Evolutionary conservation across 2,888 invertebrate species (phyloP), one percentile per base, ranked within the genome.

Genomic region (Achlya flavicornis): DNA sequence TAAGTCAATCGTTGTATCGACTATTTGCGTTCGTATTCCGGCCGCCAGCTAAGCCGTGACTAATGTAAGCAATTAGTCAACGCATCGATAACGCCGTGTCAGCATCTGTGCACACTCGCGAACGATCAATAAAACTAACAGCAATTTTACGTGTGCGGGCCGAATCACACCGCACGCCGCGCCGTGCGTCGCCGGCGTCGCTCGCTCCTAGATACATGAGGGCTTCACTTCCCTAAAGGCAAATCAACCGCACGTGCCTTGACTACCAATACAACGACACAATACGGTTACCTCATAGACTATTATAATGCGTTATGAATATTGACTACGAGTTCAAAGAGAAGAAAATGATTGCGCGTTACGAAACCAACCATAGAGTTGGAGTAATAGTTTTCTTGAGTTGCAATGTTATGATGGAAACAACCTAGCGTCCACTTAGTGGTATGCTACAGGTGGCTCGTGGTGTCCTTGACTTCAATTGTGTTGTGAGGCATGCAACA

Each of bases 61-160:
- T 88, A 87, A 90, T 88, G 89, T 88, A 86, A 89, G 87, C 89
- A 90, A 91, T 91, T 89, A 90, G 88, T 90, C 89, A 88, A 89
- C 81, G 79, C 79, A 79, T 84, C 83, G 83, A 84, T 85, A 89
- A 77, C 80, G 85, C 84, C 73, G 74, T 84, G 84, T 88, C 88
- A 88, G 88, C 86, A 84, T 86, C 81, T 82, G 77, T 75, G 77
- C 72, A 74, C 70, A 72, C 72, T 79, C 66, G 77, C 72, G 64
- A 74, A 68, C 69, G 75, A 79, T 79, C 78, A 78, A 79, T 79
- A 79, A 75, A 80, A 71, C 72, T 68, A 75, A 75, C 75, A 72
- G 72, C 77, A 60, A 67, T 53, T 53, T 16, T 53, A 53, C 19
- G 19, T 53, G 53, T 19, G 53, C 68, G 16, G 46, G 16, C 8